Conservation (phyloP, 2,888 invertebrate genomes). For the Noctua comes region DNA sequence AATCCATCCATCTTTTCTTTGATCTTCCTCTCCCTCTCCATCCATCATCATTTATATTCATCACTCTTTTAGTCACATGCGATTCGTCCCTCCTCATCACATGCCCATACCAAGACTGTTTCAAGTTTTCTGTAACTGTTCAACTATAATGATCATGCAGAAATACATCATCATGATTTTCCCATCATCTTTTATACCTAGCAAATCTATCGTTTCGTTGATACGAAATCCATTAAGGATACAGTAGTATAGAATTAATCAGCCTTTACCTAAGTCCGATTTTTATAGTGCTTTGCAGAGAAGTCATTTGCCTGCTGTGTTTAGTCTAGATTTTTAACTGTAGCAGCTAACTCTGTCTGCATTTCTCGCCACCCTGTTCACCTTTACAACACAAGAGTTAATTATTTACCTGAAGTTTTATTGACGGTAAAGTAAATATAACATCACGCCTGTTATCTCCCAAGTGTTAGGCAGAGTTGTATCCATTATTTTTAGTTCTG, state of each 20-base stretch:
- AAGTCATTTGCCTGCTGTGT: constrained; percentile 24
- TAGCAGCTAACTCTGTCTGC: neutral
- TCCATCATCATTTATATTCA: no score
- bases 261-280: neutral
- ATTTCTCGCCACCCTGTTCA: neutral
- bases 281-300: neutral
- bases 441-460: neutral
- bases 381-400: constrained; percentile 3
- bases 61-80: no score
- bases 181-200: neutral
- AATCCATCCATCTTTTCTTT: no score
- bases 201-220: neutral
- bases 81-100: no score
- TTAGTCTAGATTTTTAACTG: constrained; percentile 37
- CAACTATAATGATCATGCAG: neutral
- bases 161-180: neutral
- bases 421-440: neutral
- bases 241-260: neutral
- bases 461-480: neutral
- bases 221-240: neutral
- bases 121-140: no score
- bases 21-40: no score
- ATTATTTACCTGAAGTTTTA: constrained; percentile 13
- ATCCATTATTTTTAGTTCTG: neutral
- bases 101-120: no score